phyloP scores from a whole-genome alignment of 2,888 invertebrate species.

The Leptinotarsa haldemani region DNA sequence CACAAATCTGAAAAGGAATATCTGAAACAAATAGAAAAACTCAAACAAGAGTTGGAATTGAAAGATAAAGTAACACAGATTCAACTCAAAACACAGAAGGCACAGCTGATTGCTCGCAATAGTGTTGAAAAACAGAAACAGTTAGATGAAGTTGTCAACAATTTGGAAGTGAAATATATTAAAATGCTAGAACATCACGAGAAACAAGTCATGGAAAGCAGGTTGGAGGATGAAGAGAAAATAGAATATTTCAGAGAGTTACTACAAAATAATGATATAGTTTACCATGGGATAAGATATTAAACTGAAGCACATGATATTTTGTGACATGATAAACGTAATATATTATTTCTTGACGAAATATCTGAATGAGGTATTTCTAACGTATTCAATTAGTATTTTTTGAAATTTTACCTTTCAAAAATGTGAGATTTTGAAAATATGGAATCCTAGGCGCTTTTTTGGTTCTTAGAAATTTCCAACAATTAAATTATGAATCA shows the following conservation, averaged over 20 bases:
- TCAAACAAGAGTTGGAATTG: slow-evolving; percentile 54
- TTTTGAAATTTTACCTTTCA: too few species aligned
- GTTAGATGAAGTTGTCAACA: slow-evolving; percentile 54
- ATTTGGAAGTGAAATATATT: slow-evolving; percentile 57
- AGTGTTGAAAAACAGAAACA: slow-evolving; percentile 54
- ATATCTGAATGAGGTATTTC: too few species aligned
- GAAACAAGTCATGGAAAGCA: slow-evolving; percentile 47
- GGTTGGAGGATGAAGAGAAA: slow-evolving; percentile 50
- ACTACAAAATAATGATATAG: slow-evolving; percentile 51
- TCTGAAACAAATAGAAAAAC: slow-evolving; percentile 52
- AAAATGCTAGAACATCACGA: slow-evolving; percentile 55
- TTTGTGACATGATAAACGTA: neutral
- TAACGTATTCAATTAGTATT: too few species aligned
- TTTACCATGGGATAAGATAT: slow-evolving; percentile 12
- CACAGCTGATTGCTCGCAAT: slow-evolving; percentile 53
- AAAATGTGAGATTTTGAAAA: too few species aligned
- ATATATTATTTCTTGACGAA: neutral
- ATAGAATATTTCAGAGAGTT: slow-evolving; percentile 51
- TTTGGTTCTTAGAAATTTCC: too few species aligned
- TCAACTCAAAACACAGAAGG: slow-evolving; percentile 55
- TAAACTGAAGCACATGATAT: neutral
- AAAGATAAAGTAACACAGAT: slow-evolving; percentile 55
- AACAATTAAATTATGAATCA: too few species aligned
- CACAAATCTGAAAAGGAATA: slow-evolving; percentile 57
- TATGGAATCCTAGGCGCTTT: too few species aligned